phyloP scores from a whole-genome alignment of 2,888 invertebrate species.

The Lasioglossum marginatum region DNA sequence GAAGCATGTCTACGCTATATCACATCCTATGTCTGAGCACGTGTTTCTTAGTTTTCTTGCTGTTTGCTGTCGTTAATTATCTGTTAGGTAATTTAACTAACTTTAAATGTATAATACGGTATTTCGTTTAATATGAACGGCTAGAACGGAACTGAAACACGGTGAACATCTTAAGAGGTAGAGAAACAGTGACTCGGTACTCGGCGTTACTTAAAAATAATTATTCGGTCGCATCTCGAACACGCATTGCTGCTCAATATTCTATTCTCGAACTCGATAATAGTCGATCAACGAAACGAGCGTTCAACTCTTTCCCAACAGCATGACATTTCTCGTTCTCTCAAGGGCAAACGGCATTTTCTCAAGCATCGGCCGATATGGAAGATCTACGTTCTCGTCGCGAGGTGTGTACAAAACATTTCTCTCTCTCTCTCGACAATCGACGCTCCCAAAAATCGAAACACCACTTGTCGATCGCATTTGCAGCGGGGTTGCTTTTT shows the following conservation, averaged over 20 bases:
- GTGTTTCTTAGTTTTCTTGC: constrained; percentile 54
- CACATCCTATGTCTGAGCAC: constrained; percentile 82
- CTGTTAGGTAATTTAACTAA: constrained; percentile 44
- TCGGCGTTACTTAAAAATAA: constrained; percentile 54
- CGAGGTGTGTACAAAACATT: constrained; percentile 8
- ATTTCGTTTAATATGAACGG: constrained; percentile 37
- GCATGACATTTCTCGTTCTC: constrained; percentile 78
- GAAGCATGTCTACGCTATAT: constrained; percentile 81
- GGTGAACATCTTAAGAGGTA: constrained; percentile 59
- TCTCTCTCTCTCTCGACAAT: constrained; percentile 19
- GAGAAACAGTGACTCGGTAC: constrained; percentile 59
- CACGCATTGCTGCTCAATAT: background rate
- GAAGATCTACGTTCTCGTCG: background rate
- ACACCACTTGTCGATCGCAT: constrained; percentile 57
- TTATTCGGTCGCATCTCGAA: constrained; percentile 45
- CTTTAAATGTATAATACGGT: constrained; percentile 50
- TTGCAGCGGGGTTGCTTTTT: constrained; percentile 47
- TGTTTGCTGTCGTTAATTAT: constrained; percentile 48
- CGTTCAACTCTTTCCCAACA: constrained; percentile 69
- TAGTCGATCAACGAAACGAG: constrained; percentile 33
- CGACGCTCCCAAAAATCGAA: constrained; percentile 27
- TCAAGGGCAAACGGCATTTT: background rate
- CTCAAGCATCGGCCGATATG: background rate
- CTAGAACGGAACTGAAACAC: constrained; percentile 44
- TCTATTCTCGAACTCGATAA: constrained; percentile 22